Base-by-base conservation (phyloP, 2,113 vertebrate genomes). In the Pogona vitticeps region DNA sequence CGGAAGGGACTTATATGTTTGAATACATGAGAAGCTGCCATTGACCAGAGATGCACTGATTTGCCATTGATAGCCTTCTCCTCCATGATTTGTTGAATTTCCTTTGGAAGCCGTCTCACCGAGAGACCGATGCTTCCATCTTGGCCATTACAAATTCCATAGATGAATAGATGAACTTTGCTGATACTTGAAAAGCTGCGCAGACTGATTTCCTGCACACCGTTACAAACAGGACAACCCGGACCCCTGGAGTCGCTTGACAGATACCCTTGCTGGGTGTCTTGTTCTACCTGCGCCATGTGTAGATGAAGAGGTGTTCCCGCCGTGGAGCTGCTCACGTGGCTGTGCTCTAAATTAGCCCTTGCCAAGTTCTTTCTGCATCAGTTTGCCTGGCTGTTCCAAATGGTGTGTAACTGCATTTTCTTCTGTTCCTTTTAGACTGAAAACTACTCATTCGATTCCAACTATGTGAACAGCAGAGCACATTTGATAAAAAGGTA, bases 401-500 rank as follows among this genome's bases (percentile, higher is more conserved):
- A 31, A 20, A 70, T 33, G 9, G 0, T 31, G 63, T 82, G 59
- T 95, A 94, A 95, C 91, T 70, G 58, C 7, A 90, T 95, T 97
- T 93, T 96, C 91, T 92, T 89, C 91, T 95, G 78, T 85, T 94
- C 96, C 85, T 96, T 98, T 83, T 97, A 99, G 99, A 99, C 98
- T 82, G 99, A 99, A 97, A 99, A 99, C 96, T 99, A 98, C 95
- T 98, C 98, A 95, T 99, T 98, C 88, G 98, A 99, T 95, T 98
- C 98, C 97, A 99, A 98, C 97, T 99, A 99, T 78, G 98, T 99
- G 96, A 99, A 99, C 95, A 99, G 98, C 97, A 97, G 99, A 97
- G 98, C 98, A 92, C 98, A 99, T 97, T 98, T 99, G 96, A 99
- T 99, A 97, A 99, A 99, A 97, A 99, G 99, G 99, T 99, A 99